Conservation (phyloP, 2,888 invertebrate genomes). For the Arrhopalites spinosus region DNA sequence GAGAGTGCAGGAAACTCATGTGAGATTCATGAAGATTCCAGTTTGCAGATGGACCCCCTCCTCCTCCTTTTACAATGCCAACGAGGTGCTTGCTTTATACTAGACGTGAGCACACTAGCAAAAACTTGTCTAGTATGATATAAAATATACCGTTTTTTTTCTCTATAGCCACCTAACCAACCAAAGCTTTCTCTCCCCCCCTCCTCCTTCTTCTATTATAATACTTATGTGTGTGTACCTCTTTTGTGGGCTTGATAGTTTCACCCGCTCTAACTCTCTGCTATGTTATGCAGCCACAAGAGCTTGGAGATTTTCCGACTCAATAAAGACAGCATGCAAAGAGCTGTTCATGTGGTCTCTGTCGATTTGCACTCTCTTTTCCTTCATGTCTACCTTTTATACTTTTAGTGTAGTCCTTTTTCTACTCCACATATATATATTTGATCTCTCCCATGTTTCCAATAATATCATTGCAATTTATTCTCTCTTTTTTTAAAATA, state of each 20-base stretch:
- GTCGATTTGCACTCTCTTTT: slow-evolving; percentile 27
- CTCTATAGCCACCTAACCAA: neutral
- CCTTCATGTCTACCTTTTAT: neutral
- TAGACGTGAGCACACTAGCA: neutral
- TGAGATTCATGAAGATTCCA: slow-evolving; percentile 40
- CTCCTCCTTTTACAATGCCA: slow-evolving; percentile 3
- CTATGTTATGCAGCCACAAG: slow-evolving; percentile 29
- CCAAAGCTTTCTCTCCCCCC: neutral
- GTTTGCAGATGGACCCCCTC: slow-evolving; percentile 25
- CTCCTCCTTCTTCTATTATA: neutral
- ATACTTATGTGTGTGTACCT: neutral
- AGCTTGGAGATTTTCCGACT: slow-evolving; percentile 41
- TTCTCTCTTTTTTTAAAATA: neutral
- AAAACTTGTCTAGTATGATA: no score
- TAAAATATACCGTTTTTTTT: no score
- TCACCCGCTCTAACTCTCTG: neutral
- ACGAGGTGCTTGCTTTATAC: neutral
- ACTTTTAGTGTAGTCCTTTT: neutral
- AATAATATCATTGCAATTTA: neutral
- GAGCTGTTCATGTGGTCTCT: slow-evolving; percentile 38
- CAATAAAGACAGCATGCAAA: slow-evolving; percentile 41
- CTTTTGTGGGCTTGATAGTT: neutral
- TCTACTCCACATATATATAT: slow-evolving; percentile 2
- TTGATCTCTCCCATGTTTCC: neutral
- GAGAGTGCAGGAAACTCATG: slow-evolving; percentile 39